Base-by-base conservation (phyloP, 2,888 invertebrate genomes). In the Apodemia mormo region DNA sequence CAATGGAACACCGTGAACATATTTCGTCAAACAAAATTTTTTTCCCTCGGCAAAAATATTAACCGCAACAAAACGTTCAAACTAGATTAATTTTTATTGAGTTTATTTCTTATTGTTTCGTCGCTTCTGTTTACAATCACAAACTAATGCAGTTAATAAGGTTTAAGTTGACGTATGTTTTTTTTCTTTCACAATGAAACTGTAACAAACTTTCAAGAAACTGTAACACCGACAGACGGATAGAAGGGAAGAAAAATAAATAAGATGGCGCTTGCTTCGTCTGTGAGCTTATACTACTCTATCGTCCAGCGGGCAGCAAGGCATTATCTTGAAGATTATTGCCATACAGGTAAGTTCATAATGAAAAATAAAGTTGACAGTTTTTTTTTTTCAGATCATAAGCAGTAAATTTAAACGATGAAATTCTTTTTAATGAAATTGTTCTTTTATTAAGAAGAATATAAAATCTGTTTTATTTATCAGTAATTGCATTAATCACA, bases 221-320 rank as follows among this genome's bases (percentile, higher is more conserved):
- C 80, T 79, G 77, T 81, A 74, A 67, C 82, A 78, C 79, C 81
- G 79, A 85, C 84, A 83, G 84, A 87, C 83, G 79, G 81, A 82
- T 76, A 78, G 77, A 81, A 78, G 79, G 73, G 79, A 70, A 85
- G 84, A 81, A 83, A 78, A 85, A 76, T 83, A 82, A 76, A 87
- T 84, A 92, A 88, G 81, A 94, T 94, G 94, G 94, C 94, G 86
- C 93, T 95, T 77, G 94, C 95, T 83, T 95, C 95, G 86, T 95
- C 95, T 89, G 95, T 95, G 88, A 95, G 95, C 91, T 89, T 95
- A 80, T 95, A 95, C 89, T 95, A 95, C 90, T 95, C 95, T 80
- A 95, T 95, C 87, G 95, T 95, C 89, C 95, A 95, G 90, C 94
- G 95, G 80, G 95, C 95, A 76, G 95, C 95, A 79, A 93, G 95